Evolutionary conservation across 2,113 vertebrate species (phyloP).

Genomic region (Smithornis capensis): DNA sequence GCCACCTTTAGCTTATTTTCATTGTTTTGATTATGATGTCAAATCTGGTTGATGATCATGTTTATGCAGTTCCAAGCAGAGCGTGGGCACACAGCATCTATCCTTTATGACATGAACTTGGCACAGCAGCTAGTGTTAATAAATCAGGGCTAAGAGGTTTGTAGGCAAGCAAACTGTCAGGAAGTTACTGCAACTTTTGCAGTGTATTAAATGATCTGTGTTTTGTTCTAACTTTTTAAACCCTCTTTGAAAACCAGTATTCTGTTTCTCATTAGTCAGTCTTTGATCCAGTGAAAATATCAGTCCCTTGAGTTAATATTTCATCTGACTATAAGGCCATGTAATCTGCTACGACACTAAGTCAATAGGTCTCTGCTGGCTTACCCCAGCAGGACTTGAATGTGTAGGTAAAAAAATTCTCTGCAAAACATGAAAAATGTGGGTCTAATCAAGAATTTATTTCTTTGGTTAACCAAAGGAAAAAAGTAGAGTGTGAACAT

Average conservation of each 20-base stretch:
- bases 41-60: constrained; percentile 18
- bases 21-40: constrained; percentile 62
- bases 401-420: constrained; percentile 13
- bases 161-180: background rate
- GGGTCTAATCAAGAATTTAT: constrained; percentile 49
- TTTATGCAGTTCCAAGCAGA: constrained; percentile 40
- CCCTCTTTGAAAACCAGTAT: background rate
- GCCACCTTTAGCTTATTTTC: constrained; percentile 45
- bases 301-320: constrained; percentile 38
- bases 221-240: constrained; percentile 14
- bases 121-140: constrained; percentile 19
- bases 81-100: constrained; percentile 17
- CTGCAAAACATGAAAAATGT: constrained; percentile 32
- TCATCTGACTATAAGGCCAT: background rate
- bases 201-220: background rate
- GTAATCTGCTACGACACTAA: constrained; percentile 39
- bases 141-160: constrained; percentile 55
- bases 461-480: constrained; percentile 40
- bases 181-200: constrained; percentile 32
- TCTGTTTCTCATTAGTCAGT: constrained; percentile 50
- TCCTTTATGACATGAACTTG: constrained; percentile 1
- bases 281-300: constrained; percentile 34
- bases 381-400: constrained; percentile 27
- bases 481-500: constrained; percentile 34
- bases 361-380: constrained; percentile 42